A percentile compares a stretch with the other conserved stretches of the same genome.
Conservation (phyloP, 2,888 invertebrate genomes). For the Nebria salina region DNA sequence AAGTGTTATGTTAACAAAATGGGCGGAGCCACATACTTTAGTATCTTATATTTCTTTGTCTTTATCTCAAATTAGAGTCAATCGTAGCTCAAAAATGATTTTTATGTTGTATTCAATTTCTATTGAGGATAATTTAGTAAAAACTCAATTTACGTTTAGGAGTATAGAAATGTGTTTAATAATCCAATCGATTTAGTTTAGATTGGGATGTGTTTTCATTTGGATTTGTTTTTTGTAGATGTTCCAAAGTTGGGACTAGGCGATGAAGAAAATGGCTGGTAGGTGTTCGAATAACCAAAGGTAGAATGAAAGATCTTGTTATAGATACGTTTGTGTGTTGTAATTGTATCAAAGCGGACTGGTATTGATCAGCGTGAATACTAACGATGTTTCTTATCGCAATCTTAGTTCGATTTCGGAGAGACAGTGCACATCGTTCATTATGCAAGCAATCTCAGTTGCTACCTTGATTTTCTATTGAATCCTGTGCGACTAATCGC, state of each 20-base stretch:
- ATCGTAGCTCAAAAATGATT: no score
- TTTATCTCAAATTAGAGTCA: no score
- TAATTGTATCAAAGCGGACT: neutral
- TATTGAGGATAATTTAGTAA: no score
- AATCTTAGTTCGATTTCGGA: neutral
- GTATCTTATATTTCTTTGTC: no score
- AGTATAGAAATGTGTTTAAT: neutral
- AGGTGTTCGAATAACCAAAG: neutral
- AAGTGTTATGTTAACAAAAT: neutral
- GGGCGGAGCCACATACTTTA: neutral
- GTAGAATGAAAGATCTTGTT: neutral
- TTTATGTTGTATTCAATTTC: no score
- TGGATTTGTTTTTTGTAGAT: neutral
- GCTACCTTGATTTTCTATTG: neutral
- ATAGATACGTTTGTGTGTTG: neutral
- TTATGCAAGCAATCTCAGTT: neutral
- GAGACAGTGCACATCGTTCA: neutral
- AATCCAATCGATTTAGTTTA: neutral
- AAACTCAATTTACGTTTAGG: neutral
- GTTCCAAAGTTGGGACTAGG: neutral
- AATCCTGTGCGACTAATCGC: neutral
- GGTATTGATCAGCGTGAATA: neutral
- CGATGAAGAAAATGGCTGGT: neutral
- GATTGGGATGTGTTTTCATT: neutral
- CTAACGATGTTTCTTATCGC: neutral